Conservation (phyloP, 1,140 invertebrate species). For the Spodoptera frugiperda region DNA sequence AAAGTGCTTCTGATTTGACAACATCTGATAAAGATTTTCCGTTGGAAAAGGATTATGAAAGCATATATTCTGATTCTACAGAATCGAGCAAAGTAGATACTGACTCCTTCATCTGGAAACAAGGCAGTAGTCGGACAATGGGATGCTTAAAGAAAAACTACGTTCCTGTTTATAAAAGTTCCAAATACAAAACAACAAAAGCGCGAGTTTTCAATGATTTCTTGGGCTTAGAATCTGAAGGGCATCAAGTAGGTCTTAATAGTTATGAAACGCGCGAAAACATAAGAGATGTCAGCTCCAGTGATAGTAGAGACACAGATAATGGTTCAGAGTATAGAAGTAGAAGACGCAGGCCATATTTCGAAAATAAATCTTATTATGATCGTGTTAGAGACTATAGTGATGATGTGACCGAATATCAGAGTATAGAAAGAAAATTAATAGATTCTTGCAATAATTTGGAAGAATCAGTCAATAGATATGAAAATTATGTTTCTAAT, state of each 20-base stretch:
- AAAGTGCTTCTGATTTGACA: conserved; percentile 23
- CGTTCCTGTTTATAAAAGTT: conserved; percentile 59
- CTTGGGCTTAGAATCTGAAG: conserved; percentile 52
- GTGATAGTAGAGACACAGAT: conserved; percentile 52
- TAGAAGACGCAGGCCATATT: conserved; percentile 5
- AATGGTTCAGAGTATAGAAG: conserved; percentile 18
- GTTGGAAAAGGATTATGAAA: conserved; percentile 28
- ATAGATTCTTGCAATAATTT: conserved; percentile 67
- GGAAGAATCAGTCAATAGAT: conserved; percentile 65
- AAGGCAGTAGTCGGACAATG: conserved; percentile 43
- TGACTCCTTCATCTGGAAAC: conserved; percentile 65
- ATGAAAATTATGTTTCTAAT: conserved; percentile 66
- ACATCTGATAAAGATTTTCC: conserved; percentile 26
- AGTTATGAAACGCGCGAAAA: conserved; percentile 26
- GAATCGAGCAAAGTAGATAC: conserved; percentile 63
- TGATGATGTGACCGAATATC: conserved; percentile 55
- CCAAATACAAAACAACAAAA: conserved; percentile 57
- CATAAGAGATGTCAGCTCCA: conserved; percentile 49
- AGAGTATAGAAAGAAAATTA: conserved; percentile 66
- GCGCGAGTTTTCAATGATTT: conserved; percentile 60
- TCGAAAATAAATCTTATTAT: conserved; percentile 7
- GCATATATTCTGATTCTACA: conserved; percentile 55
- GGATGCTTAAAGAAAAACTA: conserved; percentile 51
- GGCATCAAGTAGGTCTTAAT: conserved; percentile 31
- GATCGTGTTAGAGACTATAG: conserved; percentile 50